phyloP scores from a whole-genome alignment of 1,140 invertebrate genomes.

The Neodiprion pinetum region DNA sequence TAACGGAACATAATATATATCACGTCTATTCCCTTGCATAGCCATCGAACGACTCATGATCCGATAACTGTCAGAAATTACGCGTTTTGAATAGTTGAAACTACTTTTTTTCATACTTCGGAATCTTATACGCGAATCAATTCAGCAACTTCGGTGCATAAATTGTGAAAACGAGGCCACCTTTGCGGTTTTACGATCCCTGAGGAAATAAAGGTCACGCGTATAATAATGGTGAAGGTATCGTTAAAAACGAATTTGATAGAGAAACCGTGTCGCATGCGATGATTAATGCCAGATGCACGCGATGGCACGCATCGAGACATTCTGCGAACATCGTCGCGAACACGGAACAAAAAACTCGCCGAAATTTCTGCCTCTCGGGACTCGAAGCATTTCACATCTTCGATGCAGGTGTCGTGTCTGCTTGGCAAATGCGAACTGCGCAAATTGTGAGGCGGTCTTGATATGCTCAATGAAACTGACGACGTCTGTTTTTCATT shows the following conservation, averaged over 20 bases:
- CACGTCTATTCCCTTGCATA: too few relatives aligned
- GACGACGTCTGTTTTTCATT: too few relatives aligned
- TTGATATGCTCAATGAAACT: too few relatives aligned
- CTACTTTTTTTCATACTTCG: too few relatives aligned
- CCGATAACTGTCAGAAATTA: too few relatives aligned
- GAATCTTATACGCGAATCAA: too few relatives aligned
- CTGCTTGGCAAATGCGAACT: background rate
- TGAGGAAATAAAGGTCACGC: too few relatives aligned
- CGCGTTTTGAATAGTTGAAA: too few relatives aligned
- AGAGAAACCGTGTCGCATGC: background rate
- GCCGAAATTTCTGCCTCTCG: background rate
- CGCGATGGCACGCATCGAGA: background rate
- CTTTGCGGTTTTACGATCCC: too few relatives aligned
- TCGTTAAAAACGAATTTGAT: constrained; percentile 2
- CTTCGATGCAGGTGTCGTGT: too few relatives aligned
- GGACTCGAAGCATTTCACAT: background rate
- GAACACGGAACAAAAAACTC: background rate
- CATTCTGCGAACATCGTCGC: background rate
- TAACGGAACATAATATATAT: constrained; percentile 15
- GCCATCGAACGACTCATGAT: too few relatives aligned
- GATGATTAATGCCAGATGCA: background rate
- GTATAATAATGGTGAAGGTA: background rate
- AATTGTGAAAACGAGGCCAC: background rate
- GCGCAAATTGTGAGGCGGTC: background rate
- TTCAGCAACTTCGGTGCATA: too few relatives aligned